Base-by-base conservation (phyloP, 2,113 vertebrate genomes). In the Melanerpes aurifrons region DNA sequence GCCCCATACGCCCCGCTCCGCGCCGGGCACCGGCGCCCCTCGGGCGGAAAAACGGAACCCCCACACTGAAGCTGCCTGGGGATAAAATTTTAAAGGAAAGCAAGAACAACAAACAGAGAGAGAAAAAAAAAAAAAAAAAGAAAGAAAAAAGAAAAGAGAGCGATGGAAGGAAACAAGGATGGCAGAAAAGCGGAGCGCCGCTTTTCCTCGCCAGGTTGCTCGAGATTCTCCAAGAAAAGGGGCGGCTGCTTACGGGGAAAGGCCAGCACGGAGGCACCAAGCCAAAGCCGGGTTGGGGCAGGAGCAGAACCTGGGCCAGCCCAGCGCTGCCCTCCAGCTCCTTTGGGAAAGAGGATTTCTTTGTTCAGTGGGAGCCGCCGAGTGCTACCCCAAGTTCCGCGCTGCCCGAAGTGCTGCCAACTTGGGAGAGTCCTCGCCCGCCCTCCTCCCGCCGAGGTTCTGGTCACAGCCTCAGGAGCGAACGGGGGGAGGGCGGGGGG, bases 321-420 rank as follows among this genome's bases (percentile, higher is more conserved):
- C 48, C 75, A 45, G 77, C 32, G 28, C 70, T 56, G n/a, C 18
- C 31, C 53, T 62, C 61, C 58, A 15, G 29, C 48, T 58, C 37
- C 66, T 40, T 20, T 25, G 32, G 66, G 32, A 47, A 75, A 20
- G 24, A 48, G 57, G 54, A 4, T 9, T 35, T 56, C 70, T 95
- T 83, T 79, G 93, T 81, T 88, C 69, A 8, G 75, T 25, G 24
- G 67, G 68, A 75, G 54, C 56, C 67, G 66, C 69, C 73, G 50
- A 93, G 88, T 13, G 62, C 75, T 73, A 61, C 72, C 91, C 37
- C 10, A 37, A 78, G 85, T 93, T 86, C 74, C 64, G 68, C 32
- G 77, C 75, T 86, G 54, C 93, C 70, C 89, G 4, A 95, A 95
- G 95, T 89, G 96, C 71, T 92, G 91, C 89, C 87, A 93, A 96